A percentile compares a stretch with the other conserved stretches of the same genome.
Evolutionary conservation across 2,113 vertebrate genomes (phyloP).

Genomic region (Leucosticte australis): DNA sequence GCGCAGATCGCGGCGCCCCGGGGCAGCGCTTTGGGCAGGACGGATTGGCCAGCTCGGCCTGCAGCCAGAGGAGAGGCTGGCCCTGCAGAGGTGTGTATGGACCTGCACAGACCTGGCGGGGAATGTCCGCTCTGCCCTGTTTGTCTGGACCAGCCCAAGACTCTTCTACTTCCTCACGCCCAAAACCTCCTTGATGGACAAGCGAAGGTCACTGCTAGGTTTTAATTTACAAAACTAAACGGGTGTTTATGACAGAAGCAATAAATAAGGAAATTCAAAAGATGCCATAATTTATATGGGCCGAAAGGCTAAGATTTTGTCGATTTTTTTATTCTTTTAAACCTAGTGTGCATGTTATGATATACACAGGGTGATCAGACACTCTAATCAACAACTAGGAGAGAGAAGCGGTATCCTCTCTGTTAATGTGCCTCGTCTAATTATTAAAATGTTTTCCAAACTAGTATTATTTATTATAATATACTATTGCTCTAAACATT

Average conservation of each 20-base stretch:
- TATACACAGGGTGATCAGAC: slow-evolving; percentile 46
- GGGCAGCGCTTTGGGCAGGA: background rate
- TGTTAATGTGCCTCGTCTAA: slow-evolving; percentile 51
- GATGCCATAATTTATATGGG: slow-evolving; percentile 64
- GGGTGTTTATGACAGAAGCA: slow-evolving; percentile 66
- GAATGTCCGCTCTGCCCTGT: background rate
- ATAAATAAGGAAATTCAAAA: slow-evolving; percentile 66
- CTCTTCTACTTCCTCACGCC: background rate
- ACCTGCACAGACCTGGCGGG: background rate
- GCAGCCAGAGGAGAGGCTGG: background rate
- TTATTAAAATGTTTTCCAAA: slow-evolving; percentile 52
- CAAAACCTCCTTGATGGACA: background rate
- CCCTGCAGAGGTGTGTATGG: background rate
- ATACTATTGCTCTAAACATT: slow-evolving; percentile 40
- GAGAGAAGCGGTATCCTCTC: slow-evolving; percentile 27
- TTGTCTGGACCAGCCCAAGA: background rate
- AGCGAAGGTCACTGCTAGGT: background rate
- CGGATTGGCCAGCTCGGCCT: background rate
- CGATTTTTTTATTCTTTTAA: background rate
- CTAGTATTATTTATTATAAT: slow-evolving; percentile 75
- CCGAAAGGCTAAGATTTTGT: slow-evolving; percentile 16
- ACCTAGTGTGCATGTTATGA: background rate
- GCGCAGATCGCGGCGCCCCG: background rate
- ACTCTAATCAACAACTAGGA: slow-evolving; percentile 51
- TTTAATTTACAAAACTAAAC: slow-evolving; percentile 49